Base-by-base conservation (phyloP, 2,797 vertebrate genomes). In the Glyptemys insculpta region DNA sequence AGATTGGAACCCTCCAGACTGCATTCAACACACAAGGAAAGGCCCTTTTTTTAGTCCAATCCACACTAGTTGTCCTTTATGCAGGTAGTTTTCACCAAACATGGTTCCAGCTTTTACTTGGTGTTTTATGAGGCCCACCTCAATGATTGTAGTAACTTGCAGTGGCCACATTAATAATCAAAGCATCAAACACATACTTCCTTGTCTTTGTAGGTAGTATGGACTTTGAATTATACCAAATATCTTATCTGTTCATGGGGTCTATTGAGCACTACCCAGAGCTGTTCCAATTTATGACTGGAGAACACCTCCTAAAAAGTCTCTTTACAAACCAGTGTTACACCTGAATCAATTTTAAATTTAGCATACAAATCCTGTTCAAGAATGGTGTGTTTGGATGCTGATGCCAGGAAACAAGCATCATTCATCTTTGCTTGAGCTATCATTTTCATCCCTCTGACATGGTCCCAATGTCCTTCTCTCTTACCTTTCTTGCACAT, bases 281-380 rank as follows among this genome's bases (percentile, higher is more conserved):
- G 16, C 34, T 59, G 47, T 52, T 83, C 86, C 83, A 91, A 5
- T 8, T 52, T 59, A 82, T 52, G 29, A 6, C 31, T 56, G 41
- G 2, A 1, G 14, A 74, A 83, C 56, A 1, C 31, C 56, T 6
- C 85, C 44, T 34, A 49, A 56, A 6, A 82, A 80, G 5, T 10
- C 47, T 74, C 47, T 21, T 47, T 92, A 50, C n/a, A 86, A 89
- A 92, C 56, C 50, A 84, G 6, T 19, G 14, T 49, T 54, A 50
- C 52, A 50, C 15, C 23, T 18, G 15, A 85, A 83, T 18, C 49
- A 9, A 44, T 59, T 91, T 7, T 16, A 87, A 89, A 83, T 72
- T 52, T 0, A 82, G 56, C 27, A 11, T 57, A 68, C 23, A 95
- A 83, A n/a, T n/a, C 1, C 34, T 0, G 0, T 74, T 37, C 5